These are phyloP conservation scores for Mythimna pallens DNA, from an alignment of 2,888 invertebrate genomes.

Conservation along the genomic window DNA sequence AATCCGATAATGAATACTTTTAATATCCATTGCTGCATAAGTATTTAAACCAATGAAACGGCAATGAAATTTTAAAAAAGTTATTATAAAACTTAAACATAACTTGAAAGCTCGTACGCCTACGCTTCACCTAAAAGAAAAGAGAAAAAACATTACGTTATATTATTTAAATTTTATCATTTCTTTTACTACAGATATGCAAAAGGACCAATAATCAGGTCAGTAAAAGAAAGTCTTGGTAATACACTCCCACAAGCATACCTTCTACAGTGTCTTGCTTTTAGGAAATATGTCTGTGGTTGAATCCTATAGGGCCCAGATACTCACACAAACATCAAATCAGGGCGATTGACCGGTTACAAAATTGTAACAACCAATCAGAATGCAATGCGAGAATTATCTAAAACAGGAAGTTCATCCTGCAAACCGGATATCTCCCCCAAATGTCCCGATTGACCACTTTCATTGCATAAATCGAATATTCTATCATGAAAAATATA, in stretches of 20 bases:
- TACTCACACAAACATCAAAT: background rate
- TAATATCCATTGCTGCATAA: background rate
- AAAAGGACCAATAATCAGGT: background rate
- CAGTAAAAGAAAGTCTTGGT: background rate
- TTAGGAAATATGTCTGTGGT: background rate
- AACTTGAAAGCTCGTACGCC: background rate
- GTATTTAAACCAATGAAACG: background rate
- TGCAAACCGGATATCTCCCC: background rate
- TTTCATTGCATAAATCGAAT: background rate
- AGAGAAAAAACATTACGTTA: background rate
- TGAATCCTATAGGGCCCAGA: background rate
- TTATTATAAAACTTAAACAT: background rate
- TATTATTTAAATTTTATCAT: background rate
- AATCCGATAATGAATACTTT: background rate
- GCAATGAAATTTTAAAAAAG: background rate
- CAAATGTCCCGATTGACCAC: background rate
- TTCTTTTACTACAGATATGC: background rate
- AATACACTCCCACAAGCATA: constrained; percentile 7
- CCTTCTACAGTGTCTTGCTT: background rate
- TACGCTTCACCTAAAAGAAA: background rate
- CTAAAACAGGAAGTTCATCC: background rate
- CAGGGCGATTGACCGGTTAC: constrained; percentile 10
- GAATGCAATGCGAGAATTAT: background rate
- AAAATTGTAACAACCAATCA: constrained; percentile 25
- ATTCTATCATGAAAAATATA: background rate